Base-by-base conservation (phyloP, 30 jellyfish, hydroid and myxozoan species). In the Aurelia sp. region DNA sequence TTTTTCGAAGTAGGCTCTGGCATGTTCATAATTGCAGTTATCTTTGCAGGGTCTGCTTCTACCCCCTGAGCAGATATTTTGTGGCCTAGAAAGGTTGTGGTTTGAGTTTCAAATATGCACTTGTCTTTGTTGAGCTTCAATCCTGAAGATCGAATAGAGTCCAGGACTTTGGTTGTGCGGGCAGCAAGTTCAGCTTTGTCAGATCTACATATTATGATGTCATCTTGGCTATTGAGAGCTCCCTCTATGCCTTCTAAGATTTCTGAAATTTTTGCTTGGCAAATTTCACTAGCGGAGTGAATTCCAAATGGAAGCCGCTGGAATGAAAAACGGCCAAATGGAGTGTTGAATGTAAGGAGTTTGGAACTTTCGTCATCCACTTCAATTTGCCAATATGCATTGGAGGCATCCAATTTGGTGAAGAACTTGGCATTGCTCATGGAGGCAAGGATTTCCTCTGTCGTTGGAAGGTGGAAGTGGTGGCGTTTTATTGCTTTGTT, bases 281-380 rank as follows among this genome's bases (percentile, higher is more conserved):
- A 90, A 20, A 90, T 72, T 31, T 82, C 87, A 52, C 94, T 82
- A 51, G 97, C 97, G 8, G 96, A 88, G 78, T 90, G 97, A 50
- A 90, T 90, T 13, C 82, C 91, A 59, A 30, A 90, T 41, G 97
- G 89, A 3, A 82, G 76, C 40, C 91, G 76, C 63, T 35, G 68
- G 76, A 76, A 87, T 20, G 57, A 55, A 58, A 24, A 87, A 8
- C 87, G 81, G 53, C 96, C 96, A 70, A 87, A 78, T 40, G 97
- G 97, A 35, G 95, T 82, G 81, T 75, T 80, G 63, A 27, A 27
- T 27, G 33, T 27, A 27, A 27, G 33, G 33, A 27, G 33, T 27
- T 27, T 27, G 33, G 33, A 81, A 59, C 85, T 86, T 86, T 76
- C 85, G 3, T 86, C 96, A 86, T 64, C 90, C 41, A 91, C 88